Conservation (phyloP, 2,888 invertebrate genomes). For the Nudaria mundana region DNA sequence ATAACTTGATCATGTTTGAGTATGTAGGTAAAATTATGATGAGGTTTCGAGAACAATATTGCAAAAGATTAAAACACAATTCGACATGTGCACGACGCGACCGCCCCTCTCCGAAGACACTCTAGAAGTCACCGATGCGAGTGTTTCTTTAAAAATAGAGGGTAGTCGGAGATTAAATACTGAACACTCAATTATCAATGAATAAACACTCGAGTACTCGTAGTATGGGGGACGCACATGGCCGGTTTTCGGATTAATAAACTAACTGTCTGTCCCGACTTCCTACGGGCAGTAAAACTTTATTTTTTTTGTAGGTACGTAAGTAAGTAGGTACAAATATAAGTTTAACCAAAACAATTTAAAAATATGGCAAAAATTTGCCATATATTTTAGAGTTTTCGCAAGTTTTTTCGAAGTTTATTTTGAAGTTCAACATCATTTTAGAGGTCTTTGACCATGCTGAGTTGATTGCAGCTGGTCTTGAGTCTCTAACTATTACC, state of each 20-base stretch:
- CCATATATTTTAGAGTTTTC: too few species aligned
- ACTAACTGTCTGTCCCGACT: neutral
- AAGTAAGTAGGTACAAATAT: too few species aligned
- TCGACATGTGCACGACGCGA: constrained; percentile 63
- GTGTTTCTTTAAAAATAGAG: constrained; percentile 60
- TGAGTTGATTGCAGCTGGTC: too few species aligned
- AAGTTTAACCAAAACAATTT: too few species aligned
- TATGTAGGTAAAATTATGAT: too few species aligned
- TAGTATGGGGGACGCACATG: constrained; percentile 33
- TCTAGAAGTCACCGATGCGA: constrained; percentile 55
- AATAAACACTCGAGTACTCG: constrained; percentile 58
- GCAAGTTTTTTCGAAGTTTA: too few species aligned
- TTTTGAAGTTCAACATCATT: too few species aligned
- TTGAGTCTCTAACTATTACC: too few species aligned
- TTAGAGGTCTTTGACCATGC: too few species aligned
- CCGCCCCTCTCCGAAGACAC: constrained; percentile 33
- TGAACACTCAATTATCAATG: constrained; percentile 61
- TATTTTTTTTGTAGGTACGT: neutral
- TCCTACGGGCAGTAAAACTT: neutral
- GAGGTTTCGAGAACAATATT: too few species aligned
- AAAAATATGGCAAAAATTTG: too few species aligned
- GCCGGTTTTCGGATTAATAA: constrained; percentile 5
- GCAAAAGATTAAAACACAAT: constrained; percentile 19
- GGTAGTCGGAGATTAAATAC: constrained; percentile 37
- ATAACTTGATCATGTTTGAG: too few species aligned